phyloP scores from a whole-genome alignment of 2,888 invertebrate genomes.

The Parnassius smintheus region DNA sequence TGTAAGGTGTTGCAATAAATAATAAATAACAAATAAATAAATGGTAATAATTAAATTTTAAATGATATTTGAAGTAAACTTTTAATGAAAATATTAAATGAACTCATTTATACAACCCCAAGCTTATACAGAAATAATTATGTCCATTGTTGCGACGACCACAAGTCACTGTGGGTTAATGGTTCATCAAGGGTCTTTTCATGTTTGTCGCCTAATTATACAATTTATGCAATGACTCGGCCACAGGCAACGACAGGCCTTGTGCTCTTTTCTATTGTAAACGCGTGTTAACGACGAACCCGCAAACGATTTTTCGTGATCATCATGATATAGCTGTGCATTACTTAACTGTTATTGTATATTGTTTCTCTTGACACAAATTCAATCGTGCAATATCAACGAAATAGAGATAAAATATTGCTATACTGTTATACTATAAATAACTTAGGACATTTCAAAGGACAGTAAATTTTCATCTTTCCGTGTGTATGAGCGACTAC shows the following conservation, averaged over 20 bases:
- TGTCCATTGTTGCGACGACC: constrained; percentile 1
- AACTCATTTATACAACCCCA: too few species aligned
- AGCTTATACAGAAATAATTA: too few species aligned
- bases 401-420: too few species aligned
- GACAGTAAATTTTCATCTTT: too few species aligned
- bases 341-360: not conserved
- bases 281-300: constrained; percentile 45
- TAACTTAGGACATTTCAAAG: too few species aligned
- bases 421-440: not conserved
- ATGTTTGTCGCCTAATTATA: constrained; percentile 61
- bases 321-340: constrained; percentile 34
- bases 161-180: constrained; percentile 24
- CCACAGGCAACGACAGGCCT: constrained; percentile 50
- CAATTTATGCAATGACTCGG: constrained; percentile 50
- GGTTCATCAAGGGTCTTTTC: constrained; percentile 62
- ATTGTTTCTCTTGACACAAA: not conserved
- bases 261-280: constrained; percentile 75
- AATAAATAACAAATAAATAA: too few species aligned
- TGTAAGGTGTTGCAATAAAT: too few species aligned
- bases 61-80: too few species aligned
- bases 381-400: not conserved
- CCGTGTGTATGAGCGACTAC: too few species aligned
- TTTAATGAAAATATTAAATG: too few species aligned
- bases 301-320: constrained; percentile 45
- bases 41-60: too few species aligned